Evolutionary conservation across 2,113 vertebrate species (phyloP).

Genomic region (Struthidea cinerea): DNA sequence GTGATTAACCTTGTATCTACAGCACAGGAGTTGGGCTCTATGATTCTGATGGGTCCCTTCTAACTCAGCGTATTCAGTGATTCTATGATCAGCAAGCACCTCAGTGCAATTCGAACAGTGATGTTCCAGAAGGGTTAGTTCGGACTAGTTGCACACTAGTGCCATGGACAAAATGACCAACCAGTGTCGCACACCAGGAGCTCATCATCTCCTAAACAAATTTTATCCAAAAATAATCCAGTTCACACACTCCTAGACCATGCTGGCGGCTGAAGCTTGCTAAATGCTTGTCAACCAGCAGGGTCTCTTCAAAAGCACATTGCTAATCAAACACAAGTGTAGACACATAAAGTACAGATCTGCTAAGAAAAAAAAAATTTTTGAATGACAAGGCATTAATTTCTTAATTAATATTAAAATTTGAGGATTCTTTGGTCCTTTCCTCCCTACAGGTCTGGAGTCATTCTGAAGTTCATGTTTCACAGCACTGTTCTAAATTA

Average conservation of each 20-base stretch:
- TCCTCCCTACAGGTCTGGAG: neutral
- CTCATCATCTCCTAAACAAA: neutral
- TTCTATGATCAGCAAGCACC: fast-evolving
- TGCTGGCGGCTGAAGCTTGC: neutral
- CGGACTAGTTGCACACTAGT: neutral
- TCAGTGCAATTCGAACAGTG: neutral
- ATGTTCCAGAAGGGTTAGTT: neutral
- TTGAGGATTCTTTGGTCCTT: neutral
- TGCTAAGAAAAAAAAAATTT: neutral
- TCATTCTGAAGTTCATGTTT: neutral
- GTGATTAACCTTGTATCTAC: neutral
- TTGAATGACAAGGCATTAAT: neutral
- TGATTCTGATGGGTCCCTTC: too few species aligned
- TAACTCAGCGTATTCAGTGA: too few species aligned
- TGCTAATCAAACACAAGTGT: neutral
- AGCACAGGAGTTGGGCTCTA: neutral
- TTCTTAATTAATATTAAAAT: neutral
- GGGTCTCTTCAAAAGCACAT: neutral
- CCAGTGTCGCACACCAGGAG: neutral
- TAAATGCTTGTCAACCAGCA: neutral
- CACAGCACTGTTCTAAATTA: neutral
- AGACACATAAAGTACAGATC: neutral
- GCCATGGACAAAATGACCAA: neutral
- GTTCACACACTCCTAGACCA: neutral
- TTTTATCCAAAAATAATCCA: neutral